Base-by-base conservation (phyloP, 2,888 invertebrate genomes). In the Hypercompe scribonia region DNA sequence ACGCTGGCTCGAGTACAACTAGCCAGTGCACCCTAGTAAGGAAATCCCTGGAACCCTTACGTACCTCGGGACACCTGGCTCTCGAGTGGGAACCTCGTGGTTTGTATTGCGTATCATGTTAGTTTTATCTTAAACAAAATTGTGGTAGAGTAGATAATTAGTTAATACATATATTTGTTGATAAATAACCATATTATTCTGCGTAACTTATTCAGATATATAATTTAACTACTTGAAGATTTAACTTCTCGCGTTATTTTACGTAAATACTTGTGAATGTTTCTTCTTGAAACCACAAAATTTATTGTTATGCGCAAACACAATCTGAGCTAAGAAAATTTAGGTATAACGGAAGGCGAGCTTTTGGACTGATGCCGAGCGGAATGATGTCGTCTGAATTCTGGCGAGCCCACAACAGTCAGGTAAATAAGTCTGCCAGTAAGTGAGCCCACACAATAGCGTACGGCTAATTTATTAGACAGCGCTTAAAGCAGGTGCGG, bases 341-440 rank as follows among this genome's bases (percentile, higher is more conserved):
- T 70, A 71, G 69, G 42, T 65, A 75, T 72, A 78, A 73, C 54
- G 65, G 63, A 69, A 78, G 66, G 80, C 73, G 76, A 68, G 77
- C 72, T 75, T 69, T 84, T 84, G 84, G 84, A 79, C 77, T 79
- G 79, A 79, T 79, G 84, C 86, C 78, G 82, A 84, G 81, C 72
- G 81, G 84, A 87, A 87, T 86, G 85, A 86, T 84, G 86, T 83
- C 84, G 85, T 85, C 86, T 87, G 84, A 86, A 89, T 88, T 86
- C 87, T 81, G 82, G 85, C 81, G 86, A 86, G 87, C 86, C 83
- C 82, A 84, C 83, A 86, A 87, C 87, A 89, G 87, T 87, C 90
- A 92, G 92, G 92, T 94, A 92, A 93, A 93, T 94, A 94, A 93
- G 91, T 92, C 91, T 91, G 90, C 91, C 91, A 90, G 88, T 90